phyloP scores from a whole-genome alignment of 1,140 invertebrate species.

The Rhagoletis zephyria region DNA sequence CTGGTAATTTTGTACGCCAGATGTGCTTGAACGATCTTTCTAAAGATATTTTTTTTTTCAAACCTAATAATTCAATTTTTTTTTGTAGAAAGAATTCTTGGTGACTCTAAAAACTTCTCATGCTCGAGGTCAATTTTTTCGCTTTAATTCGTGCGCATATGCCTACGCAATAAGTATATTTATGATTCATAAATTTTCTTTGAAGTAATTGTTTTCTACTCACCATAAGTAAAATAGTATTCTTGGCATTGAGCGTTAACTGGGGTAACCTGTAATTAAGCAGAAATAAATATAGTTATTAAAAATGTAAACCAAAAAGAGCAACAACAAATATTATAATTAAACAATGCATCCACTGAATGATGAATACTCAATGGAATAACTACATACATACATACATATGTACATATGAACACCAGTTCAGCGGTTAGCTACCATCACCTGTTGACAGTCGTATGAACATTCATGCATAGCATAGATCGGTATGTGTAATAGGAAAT shows the following conservation, averaged over 20 bases:
- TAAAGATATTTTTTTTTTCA: neutral
- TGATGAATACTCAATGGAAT: neutral
- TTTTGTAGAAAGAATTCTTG: too few relatives aligned
- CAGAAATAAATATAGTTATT: constrained; percentile 46
- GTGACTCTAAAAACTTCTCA: too few relatives aligned
- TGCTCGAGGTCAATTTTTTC: neutral
- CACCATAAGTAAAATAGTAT: constrained; percentile 50
- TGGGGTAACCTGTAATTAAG: constrained; percentile 52
- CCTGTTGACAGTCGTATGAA: neutral
- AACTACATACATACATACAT: too few relatives aligned
- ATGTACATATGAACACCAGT: neutral
- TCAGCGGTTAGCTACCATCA: neutral
- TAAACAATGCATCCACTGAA: neutral
- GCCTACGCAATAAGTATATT: neutral
- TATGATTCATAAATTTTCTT: neutral
- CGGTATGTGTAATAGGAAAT: constrained; percentile 1
- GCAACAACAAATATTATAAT: neutral
- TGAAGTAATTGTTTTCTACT: neutral
- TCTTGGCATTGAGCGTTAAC: constrained; percentile 54
- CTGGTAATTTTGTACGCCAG: neutral
- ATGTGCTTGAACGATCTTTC: neutral
- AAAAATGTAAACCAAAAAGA: constrained; percentile 3
- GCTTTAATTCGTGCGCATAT: neutral
- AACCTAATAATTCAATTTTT: too few relatives aligned
- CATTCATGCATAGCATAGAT: neutral